A percentile compares a stretch with the other conserved stretches of the same genome.
phyloP scores from a whole-genome alignment of 35 echinoderm and acorn worm genomes.

The Apostichopus parvimensis region DNA sequence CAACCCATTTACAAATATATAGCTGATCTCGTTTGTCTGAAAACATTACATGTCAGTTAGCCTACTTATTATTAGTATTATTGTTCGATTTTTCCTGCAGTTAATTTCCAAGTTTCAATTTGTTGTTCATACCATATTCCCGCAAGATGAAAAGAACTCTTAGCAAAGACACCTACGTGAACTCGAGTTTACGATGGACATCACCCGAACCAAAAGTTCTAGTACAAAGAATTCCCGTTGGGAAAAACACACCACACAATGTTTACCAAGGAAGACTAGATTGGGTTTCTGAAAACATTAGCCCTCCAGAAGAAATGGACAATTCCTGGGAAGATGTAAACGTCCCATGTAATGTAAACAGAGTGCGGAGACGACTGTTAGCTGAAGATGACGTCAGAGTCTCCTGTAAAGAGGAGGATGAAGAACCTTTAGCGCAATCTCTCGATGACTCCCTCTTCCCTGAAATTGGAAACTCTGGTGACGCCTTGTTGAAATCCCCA shows the following conservation, averaged over 20 bases:
- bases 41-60: too few species aligned
- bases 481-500: slow-evolving; percentile 3
- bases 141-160: neutral
- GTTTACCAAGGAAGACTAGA: neutral
- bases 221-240: slow-evolving; percentile 14
- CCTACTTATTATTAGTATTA: too few species aligned
- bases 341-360: neutral
- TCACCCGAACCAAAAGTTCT: slow-evolving; percentile 38
- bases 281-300: neutral
- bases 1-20: too few species aligned
- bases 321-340: neutral
- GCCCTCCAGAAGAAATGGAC: neutral
- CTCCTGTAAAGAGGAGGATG: neutral
- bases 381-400: neutral
- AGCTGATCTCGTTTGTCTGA: too few species aligned
- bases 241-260: neutral
- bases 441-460: slow-evolving; percentile 49
- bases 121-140: neutral
- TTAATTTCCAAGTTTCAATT: neutral
- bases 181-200: neutral
- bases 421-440: slow-evolving; percentile 19
- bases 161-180: neutral
- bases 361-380: slow-evolving; percentile 16
- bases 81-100: neutral
- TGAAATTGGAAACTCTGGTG: slow-evolving; percentile 33